phyloP scores from a whole-genome alignment of 2,888 invertebrate genomes.

The Pyrocoelia pectoralis region DNA sequence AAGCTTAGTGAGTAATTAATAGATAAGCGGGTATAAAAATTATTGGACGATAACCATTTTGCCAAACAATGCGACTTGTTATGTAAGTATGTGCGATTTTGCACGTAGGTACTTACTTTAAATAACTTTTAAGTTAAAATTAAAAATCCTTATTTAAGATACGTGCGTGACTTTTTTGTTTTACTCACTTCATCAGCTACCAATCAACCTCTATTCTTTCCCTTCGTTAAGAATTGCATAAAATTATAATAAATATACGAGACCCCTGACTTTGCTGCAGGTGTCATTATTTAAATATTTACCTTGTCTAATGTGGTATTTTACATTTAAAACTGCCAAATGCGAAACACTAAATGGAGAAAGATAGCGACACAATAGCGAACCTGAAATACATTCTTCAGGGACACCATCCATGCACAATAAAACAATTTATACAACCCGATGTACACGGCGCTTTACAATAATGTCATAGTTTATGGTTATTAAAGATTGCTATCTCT shows the following conservation, averaged over 20 bases:
- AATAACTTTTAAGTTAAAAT: neutral
- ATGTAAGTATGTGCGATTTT: neutral
- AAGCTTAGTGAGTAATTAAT: neutral
- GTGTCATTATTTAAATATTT: conserved; percentile 9
- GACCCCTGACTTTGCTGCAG: neutral
- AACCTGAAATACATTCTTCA: neutral
- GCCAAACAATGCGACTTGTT: neutral
- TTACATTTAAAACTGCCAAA: conserved; percentile 15
- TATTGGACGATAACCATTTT: neutral
- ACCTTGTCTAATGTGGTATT: conserved; percentile 20
- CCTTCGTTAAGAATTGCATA: conserved; percentile 16
- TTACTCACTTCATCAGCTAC: neutral
- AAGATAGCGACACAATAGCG: neutral
- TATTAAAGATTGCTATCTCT: neutral
- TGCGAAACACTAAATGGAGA: neutral
- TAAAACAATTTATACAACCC: neutral
- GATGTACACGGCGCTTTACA: neutral
- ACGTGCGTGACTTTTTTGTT: neutral
- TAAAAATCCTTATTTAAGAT: neutral
- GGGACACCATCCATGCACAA: no score
- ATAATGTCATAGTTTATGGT: neutral
- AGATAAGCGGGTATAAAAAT: neutral
- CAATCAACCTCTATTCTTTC: conserved; percentile 9
- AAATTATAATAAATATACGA: conserved; percentile 19
- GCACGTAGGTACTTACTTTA: neutral